phyloP scores from a whole-genome alignment of 2,113 vertebrate genomes.

The Mugil cephalus region DNA sequence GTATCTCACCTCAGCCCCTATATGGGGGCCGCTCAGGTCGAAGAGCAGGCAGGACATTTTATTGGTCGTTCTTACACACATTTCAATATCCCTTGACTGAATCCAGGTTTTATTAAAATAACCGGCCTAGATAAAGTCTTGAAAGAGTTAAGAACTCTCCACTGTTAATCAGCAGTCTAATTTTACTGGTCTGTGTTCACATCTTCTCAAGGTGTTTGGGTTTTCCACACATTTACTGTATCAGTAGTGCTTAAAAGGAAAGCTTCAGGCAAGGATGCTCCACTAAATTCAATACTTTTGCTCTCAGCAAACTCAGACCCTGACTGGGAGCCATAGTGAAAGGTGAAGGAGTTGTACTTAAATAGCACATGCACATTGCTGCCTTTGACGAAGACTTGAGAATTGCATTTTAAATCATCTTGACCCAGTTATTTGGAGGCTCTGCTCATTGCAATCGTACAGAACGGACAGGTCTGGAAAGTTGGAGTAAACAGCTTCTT shows the following conservation, averaged over 20 bases:
- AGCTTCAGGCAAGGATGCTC: conserved; percentile 37
- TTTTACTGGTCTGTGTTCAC: conserved; percentile 58
- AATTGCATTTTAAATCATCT: conserved; percentile 6
- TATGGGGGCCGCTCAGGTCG: too few relatives aligned
- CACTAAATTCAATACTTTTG: conserved; percentile 28
- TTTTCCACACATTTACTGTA: conserved; percentile 34
- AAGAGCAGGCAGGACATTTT: too few relatives aligned
- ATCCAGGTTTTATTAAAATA: conserved; percentile 9
- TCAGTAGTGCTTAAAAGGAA: conserved; percentile 18
- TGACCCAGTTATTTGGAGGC: background rate
- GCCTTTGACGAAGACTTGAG: background rate
- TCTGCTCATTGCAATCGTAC: background rate
- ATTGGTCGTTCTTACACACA: too few relatives aligned
- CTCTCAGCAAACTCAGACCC: conserved; percentile 33
- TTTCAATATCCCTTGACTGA: background rate
- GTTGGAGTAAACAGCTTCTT: background rate
- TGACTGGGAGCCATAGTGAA: conserved; percentile 31
- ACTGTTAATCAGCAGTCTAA: conserved; percentile 59
- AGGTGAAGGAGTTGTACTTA: conserved; percentile 6
- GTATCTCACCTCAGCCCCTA: too few relatives aligned
- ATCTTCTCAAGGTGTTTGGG: conserved; percentile 46
- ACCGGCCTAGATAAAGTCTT: background rate
- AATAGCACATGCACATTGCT: conserved; percentile 4
- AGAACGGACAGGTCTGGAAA: background rate
- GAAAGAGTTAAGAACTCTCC: background rate